Evolutionary conservation across 2,888 invertebrate species (phyloP).

Genomic region (Drosophila paranaensis): DNA sequence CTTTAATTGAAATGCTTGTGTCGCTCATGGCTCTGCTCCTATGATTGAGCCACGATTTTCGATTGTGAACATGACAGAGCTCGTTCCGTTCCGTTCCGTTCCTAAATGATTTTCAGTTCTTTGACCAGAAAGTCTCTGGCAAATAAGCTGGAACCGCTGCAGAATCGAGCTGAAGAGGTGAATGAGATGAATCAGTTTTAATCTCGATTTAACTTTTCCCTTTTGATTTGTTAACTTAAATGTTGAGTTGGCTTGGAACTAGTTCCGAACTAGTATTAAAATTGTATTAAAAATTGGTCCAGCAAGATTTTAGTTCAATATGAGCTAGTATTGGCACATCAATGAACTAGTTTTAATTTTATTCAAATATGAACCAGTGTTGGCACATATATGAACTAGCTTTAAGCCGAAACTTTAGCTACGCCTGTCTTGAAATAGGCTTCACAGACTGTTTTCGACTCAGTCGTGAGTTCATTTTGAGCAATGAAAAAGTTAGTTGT

Average conservation of each 20-base stretch:
- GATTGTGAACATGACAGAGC: conserved; percentile 12
- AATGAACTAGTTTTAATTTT: too few relatives aligned
- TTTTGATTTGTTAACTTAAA: neutral
- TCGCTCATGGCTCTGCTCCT: neutral
- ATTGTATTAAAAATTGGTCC: too few relatives aligned
- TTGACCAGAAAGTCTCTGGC: neutral
- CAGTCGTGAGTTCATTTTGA: neutral
- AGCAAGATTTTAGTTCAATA: too few relatives aligned
- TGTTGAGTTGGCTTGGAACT: neutral
- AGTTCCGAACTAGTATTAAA: neutral
- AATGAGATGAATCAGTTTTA: too few relatives aligned
- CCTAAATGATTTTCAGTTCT: neutral
- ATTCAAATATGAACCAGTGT: too few relatives aligned
- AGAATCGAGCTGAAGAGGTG: neutral
- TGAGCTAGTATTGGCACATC: too few relatives aligned
- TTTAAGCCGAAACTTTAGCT: too few relatives aligned
- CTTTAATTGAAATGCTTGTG: conserved; percentile 53
- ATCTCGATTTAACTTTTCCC: neutral
- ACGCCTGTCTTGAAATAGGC: too few relatives aligned
- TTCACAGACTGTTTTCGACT: too few relatives aligned
- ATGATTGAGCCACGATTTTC: conserved; percentile 9
- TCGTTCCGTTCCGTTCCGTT: neutral
- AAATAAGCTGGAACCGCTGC: neutral
- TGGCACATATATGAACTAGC: too few relatives aligned
- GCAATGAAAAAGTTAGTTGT: neutral